Evolutionary conservation across 2,888 invertebrate genomes (phyloP), one percentile per base, ranked within the genome.

Genomic region (Lithophane leautieri): DNA sequence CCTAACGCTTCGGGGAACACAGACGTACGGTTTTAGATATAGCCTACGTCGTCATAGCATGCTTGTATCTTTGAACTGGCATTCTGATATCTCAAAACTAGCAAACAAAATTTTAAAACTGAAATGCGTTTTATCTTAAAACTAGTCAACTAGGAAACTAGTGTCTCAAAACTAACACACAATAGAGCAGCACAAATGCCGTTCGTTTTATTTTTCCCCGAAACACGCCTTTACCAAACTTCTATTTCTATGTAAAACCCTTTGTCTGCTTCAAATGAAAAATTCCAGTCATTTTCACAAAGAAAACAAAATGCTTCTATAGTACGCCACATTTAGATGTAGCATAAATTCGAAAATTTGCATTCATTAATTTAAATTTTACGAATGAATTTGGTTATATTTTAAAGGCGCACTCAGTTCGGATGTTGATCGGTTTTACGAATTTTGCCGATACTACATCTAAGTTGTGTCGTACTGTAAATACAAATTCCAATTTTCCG

Each of bases 401-500:
- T n/a, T n/a, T n/a, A n/a, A n/a, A n/a, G n/a, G n/a, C n/a, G n/a
- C n/a, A n/a, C n/a, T n/a, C n/a, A n/a, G n/a, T n/a, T n/a, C n/a
- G n/a, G n/a, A n/a, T n/a, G n/a, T n/a, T n/a, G n/a, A n/a, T n/a
- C n/a, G n/a, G n/a, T n/a, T n/a, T n/a, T n/a, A n/a, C n/a, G n/a
- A n/a, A n/a, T n/a, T n/a, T n/a, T n/a, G n/a, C n/a, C n/a, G n/a
- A n/a, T n/a, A n/a, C n/a, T n/a, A n/a, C n/a, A n/a, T n/a, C n/a
- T n/a, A n/a, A n/a, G n/a, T n/a, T n/a, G n/a, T n/a, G n/a, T n/a
- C n/a, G n/a, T n/a, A n/a, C n/a, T 52, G 44, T n/a, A 50, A 28
- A 8, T 28, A 69, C 47, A 47, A 69, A 82, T 47, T 54, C 28
- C 78, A 65, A 79, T 82, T 79, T 68, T 42, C 42, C 47, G 60